These are phyloP conservation scores for Cryptomyrus ogoouensis DNA, from an alignment of 2,113 vertebrate genomes.

Conservation along the genomic window DNA sequence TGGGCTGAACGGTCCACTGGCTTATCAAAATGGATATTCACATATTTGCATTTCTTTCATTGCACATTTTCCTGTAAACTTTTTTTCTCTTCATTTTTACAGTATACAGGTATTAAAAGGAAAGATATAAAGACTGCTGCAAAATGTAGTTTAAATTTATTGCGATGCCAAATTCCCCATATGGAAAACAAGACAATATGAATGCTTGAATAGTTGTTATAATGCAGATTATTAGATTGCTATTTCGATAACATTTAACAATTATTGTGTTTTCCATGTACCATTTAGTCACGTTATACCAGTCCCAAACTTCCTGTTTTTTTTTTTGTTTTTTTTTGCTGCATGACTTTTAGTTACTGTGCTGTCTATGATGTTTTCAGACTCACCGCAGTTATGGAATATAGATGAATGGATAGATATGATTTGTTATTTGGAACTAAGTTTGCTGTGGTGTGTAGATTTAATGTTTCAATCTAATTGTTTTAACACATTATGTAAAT, in stretches of 20 bases:
- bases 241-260: neutral
- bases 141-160: neutral
- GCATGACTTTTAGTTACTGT: neutral
- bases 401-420: neutral
- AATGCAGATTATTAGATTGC: neutral
- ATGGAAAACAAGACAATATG: neutral
- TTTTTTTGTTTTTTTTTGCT: neutral
- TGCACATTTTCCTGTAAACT: neutral
- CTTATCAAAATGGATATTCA: neutral
- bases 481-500: neutral
- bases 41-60: neutral
- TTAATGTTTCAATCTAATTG: neutral
- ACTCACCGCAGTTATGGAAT: neutral
- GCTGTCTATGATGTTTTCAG: neutral
- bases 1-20: neutral
- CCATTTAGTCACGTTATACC: neutral
- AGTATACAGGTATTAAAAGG: neutral
- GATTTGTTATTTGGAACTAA: neutral
- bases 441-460: neutral
- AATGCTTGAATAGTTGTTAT: neutral
- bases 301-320: neutral
- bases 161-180: neutral
- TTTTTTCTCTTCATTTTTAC: neutral
- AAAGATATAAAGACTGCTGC: neutral
- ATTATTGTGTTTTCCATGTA: neutral